Evolutionary conservation across 2,113 vertebrate genomes (phyloP).

Genomic region (Megaleporinus macrocephalus): DNA sequence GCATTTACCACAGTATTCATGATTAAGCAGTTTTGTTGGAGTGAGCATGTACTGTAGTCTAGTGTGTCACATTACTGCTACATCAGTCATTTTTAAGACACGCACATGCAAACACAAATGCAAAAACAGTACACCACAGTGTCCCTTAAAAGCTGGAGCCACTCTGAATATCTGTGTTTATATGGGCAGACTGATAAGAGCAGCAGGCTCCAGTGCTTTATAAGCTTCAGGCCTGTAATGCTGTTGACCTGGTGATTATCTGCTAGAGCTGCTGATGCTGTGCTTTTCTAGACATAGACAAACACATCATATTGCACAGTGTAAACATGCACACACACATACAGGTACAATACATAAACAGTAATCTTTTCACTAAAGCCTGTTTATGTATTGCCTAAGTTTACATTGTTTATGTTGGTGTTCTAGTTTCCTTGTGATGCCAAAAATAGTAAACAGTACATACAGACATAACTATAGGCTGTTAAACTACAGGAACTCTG

Average conservation of each 20-base stretch:
- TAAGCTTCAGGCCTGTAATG: neutral
- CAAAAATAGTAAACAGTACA: neutral
- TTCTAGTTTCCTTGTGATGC: neutral
- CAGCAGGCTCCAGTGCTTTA: neutral
- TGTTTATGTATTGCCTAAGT: neutral
- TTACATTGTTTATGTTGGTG: neutral
- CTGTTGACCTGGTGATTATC: conserved; percentile 6
- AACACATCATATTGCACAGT: neutral
- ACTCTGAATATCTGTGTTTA: neutral
- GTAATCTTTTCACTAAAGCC: conserved; percentile 16
- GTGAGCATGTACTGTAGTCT: neutral
- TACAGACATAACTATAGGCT: neutral
- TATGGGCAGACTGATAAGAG: neutral
- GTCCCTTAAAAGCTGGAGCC: neutral
- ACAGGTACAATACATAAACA: conserved; percentile 50
- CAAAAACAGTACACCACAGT: neutral
- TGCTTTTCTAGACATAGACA: neutral
- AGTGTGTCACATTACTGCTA: neutral
- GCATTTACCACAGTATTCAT: neutral
- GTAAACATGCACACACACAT: conserved; percentile 57
- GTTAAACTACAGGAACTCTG: neutral
- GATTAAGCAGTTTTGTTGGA: conserved; percentile 12
- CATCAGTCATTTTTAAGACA: neutral
- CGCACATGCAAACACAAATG: neutral
- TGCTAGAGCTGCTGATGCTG: neutral